phyloP scores from a whole-genome alignment of 2,113 vertebrate genomes.

The Willisornis vidua region DNA sequence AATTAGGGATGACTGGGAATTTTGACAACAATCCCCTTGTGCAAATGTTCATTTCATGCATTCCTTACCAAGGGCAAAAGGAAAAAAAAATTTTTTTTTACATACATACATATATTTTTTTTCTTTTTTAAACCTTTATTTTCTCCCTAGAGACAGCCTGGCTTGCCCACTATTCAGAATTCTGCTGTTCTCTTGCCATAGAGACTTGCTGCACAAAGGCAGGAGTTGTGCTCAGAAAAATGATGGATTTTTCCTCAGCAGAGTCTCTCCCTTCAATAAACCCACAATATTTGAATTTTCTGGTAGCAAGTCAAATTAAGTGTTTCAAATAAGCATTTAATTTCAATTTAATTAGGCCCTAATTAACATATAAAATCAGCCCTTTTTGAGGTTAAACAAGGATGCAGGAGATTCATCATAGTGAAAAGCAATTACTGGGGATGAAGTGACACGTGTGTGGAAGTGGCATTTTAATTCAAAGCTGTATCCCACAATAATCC shows the following conservation, averaged over 20 bases:
- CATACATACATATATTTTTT: no score
- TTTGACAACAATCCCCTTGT: not conserved
- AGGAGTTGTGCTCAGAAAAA: slow-evolving; percentile 34
- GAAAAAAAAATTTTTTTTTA: no score
- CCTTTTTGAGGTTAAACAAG: slow-evolving; percentile 74
- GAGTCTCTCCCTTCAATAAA: slow-evolving; percentile 41
- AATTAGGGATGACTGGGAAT: not conserved
- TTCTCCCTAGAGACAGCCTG: not conserved
- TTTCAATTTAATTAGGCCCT: slow-evolving; percentile 77
- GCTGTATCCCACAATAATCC: not conserved
- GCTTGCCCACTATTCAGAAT: not conserved
- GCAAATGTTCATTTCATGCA: not conserved
- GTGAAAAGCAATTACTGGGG: slow-evolving; percentile 73
- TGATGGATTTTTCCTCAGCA: slow-evolving; percentile 10
- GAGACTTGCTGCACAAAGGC: slow-evolving; percentile 18
- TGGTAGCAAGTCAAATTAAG: slow-evolving; percentile 71
- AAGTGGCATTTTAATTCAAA: slow-evolving; percentile 52
- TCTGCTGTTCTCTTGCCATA: slow-evolving; percentile 23
- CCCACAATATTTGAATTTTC: slow-evolving; percentile 66
- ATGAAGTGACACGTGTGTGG: slow-evolving; percentile 54
- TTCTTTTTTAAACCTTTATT: not conserved
- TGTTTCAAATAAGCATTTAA: slow-evolving; percentile 79
- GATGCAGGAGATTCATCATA: slow-evolving; percentile 66
- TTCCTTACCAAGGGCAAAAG: not conserved
- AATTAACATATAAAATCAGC: slow-evolving; percentile 79